Evolutionary conservation across 2,888 invertebrate genomes (phyloP), one percentile per base, ranked within the genome.

Genomic region (Acrobasis repandana): DNA sequence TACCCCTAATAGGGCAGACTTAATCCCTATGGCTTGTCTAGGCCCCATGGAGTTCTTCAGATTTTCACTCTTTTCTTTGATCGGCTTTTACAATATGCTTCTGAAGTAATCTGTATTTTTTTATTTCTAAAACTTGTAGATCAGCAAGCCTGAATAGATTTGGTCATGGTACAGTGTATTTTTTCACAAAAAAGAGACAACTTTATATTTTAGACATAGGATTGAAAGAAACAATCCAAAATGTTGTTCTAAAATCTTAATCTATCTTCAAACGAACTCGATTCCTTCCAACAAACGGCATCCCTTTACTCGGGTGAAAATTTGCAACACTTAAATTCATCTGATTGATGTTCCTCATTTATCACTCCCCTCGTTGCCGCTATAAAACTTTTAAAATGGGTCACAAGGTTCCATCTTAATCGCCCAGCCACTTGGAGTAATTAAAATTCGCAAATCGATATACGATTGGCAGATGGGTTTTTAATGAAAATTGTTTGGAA

Each of bases 321-420:
- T 90, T 90, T 85, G 90, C 89, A 89, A 86, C 89, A 88, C 85
- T 90, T 86, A 86, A 86, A 86, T 85, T 88, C 83, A 76, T 81
- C 86, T 91, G 91, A 92, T 91, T 90, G 90, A 92, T 92, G 92
- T 80, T 79, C 73, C 82, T 82, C 90, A 91, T 92, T 91, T 90
- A 91, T 92, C 90, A 91, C 80, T 84, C 87, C 89, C 89, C 90
- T 90, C 84, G 83, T 85, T 88, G 65, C 72, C 72, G 79, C 81
- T 79, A 86, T 85, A 81, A 84, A 90, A 91, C 86, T 90, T 90
- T 90, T 91, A 82, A 90, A 91, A 91, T 90, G 76, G 91, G 91
- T 92, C 92, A 92, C 86, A 86, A 83, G 89, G 89, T 88, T 84
- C 79, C 77, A 72, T 75, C 77, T 80, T 84, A 85, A 88, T 90